Evolutionary conservation across 2,113 vertebrate genomes (phyloP), one percentile per base, ranked within the genome.

Genomic region (Orthonyx spaldingii): DNA sequence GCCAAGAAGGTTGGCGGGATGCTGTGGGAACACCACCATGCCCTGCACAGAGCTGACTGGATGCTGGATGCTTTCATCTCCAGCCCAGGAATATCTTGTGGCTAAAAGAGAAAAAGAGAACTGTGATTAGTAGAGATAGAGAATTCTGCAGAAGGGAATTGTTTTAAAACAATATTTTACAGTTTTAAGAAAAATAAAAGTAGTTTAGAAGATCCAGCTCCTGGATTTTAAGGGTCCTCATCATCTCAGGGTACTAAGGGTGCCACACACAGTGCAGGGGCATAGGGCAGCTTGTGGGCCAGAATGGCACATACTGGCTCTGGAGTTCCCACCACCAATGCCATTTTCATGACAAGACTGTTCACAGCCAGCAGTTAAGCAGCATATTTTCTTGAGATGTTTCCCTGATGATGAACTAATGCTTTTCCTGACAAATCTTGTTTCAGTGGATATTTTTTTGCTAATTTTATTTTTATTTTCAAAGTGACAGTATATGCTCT

Each of bases 211-310:
- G 9, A 12, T 13, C 22, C 17, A 52, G 0, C 26, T 85, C 23
- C 39, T 71, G 26, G 19, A 66, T 86, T 79, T 83, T 66, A 46
- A 55, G 28, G 7, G 4, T 63, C 10, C 17, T 55, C 3, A 11
- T 26, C 2, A 22, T 15, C 10, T 83, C 16, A 26, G 26, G 11
- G 1, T 46, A 33, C 11, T 49, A 68, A 18, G 3, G 17, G 4
- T 42, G 13, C 24, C 13, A 41, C 5, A n/a, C 1, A 2, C 3
- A 68, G 8, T 19, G 16, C 1, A 2, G 47, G 8, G 12, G 35
- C 1, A 0, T 13, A n/a, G 56, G 20, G 15, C 13, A 80, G 22
- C 16, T 17, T 4, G 0, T 74, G 57, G 32, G 10, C 11, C 32
- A 75, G n/a, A 42, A 49, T 12, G 18, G 20, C 46, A 61, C 7